Percentiles rank a stretch among this genome's conserved stretches.
These are phyloP conservation scores for Eutrigla gurnardus DNA, from an alignment of 2,797 vertebrate species.

Conservation along the genomic window DNA sequence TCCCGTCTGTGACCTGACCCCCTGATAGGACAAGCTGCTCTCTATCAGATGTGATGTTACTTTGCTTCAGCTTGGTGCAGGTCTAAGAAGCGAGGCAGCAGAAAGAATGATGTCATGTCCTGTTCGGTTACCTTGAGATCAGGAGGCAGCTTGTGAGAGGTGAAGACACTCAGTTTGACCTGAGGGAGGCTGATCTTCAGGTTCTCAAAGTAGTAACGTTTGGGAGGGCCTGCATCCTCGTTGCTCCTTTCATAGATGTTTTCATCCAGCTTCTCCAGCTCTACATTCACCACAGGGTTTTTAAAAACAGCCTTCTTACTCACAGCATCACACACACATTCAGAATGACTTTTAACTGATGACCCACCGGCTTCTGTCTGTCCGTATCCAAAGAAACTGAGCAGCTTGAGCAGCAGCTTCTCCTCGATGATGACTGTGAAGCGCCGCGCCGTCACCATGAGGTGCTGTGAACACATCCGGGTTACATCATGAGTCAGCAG, in stretches of 20 bases:
- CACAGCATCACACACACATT: not conserved
- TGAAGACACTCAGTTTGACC: slow-evolving; percentile 96
- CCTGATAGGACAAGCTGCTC: not conserved
- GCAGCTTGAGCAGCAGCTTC: slow-evolving; percentile 94
- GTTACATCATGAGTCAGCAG: not conserved
- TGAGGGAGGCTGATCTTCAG: slow-evolving; percentile 97
- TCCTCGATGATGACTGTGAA: slow-evolving; percentile 98
- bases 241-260: slow-evolving; percentile 90
- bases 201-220: slow-evolving; percentile 97
- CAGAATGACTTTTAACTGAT: not conserved
- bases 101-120: not conserved
- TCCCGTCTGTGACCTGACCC: no score
- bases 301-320: not conserved
- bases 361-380: slow-evolving; percentile 90
- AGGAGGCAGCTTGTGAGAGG: slow-evolving; percentile 93
- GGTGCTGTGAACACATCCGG: slow-evolving; percentile 84
- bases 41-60: not conserved
- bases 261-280: slow-evolving; percentile 94
- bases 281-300: slow-evolving; percentile 72
- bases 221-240: slow-evolving; percentile 84
- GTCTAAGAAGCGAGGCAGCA: not conserved
- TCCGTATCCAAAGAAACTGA: slow-evolving; percentile 94
- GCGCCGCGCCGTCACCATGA: slow-evolving; percentile 93
- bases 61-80: not conserved
- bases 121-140: slow-evolving; percentile 91